Evolutionary conservation across 2,888 invertebrate species (phyloP).

Genomic region (Steinernema carpocapsae): DNA sequence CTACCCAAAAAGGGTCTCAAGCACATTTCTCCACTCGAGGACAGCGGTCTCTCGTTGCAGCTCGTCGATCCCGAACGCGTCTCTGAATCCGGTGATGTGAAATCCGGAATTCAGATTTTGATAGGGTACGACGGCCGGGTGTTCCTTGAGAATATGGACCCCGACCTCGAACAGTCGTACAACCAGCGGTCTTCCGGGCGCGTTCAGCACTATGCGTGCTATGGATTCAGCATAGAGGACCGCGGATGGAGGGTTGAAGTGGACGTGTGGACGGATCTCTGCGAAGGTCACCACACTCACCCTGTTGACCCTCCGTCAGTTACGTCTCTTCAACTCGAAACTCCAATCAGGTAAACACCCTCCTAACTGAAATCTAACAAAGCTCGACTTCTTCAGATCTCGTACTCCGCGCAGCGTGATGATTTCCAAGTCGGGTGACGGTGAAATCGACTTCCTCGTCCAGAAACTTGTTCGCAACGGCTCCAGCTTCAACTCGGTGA

Average conservation of each 20-base stretch:
- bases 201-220: constrained; percentile 47
- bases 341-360: constrained; percentile 40
- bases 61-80: constrained; percentile 41
- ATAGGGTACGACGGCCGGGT: constrained; percentile 64
- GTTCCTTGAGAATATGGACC: constrained; percentile 53
- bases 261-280: constrained; percentile 43
- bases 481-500: constrained; percentile 16
- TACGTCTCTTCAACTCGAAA: constrained; percentile 52
- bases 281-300: constrained; percentile 16
- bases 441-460: constrained; percentile 64
- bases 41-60: constrained; percentile 46
- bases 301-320: constrained; percentile 32
- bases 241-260: constrained; percentile 53
- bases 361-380: background rate
- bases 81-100: background rate
- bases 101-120: constrained; percentile 46
- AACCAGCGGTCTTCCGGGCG: constrained; percentile 43
- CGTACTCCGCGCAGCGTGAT: constrained; percentile 59
- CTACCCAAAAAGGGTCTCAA: constrained; percentile 44
- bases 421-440: constrained; percentile 63
- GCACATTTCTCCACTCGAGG: constrained; percentile 42
- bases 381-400: constrained; percentile 44
- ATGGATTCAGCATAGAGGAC: constrained; percentile 50
- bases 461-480: constrained; percentile 46
- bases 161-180: constrained; percentile 38